Percentiles rank a stretch among this genome's conserved stretches.
These are phyloP conservation scores for Sardinella longiceps DNA, from an alignment of 2,797 vertebrate species.

Conservation along the genomic window DNA sequence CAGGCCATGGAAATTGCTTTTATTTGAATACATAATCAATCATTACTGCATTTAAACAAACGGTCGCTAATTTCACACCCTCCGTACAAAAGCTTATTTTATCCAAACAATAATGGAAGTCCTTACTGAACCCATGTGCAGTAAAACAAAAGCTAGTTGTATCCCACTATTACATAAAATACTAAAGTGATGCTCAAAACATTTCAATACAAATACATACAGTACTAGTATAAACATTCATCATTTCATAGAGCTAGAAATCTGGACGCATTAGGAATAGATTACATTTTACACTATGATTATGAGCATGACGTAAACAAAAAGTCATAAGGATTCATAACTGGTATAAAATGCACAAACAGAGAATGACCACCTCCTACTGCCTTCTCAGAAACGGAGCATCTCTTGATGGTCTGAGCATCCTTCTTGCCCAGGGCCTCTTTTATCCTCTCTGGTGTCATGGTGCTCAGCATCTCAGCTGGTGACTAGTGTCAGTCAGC, in stretches of 20 bases:
- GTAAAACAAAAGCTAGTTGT: not conserved
- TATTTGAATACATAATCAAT: too few relatives aligned
- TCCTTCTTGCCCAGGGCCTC: not conserved
- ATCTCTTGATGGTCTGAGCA: not conserved
- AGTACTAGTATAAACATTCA: not conserved
- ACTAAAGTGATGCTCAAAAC: not conserved
- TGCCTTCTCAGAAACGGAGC: not conserved
- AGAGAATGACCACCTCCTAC: not conserved
- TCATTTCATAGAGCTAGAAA: too few relatives aligned
- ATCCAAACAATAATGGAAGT: not conserved
- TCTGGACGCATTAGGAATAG: too few relatives aligned
- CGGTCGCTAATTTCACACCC: not conserved
- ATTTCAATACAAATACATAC: not conserved
- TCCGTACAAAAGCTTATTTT: not conserved
- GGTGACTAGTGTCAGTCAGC: not conserved
- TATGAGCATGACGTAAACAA: too few relatives aligned
- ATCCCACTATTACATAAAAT: too few relatives aligned
- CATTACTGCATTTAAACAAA: too few relatives aligned
- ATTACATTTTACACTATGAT: too few relatives aligned
- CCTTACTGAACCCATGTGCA: not conserved
- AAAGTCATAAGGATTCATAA: not conserved
- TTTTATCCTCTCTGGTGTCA: not conserved
- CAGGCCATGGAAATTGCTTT: not conserved
- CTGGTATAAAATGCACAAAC: not conserved
- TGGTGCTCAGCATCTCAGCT: not conserved